Base-by-base conservation (phyloP, 2,888 invertebrate genomes). In the Eurytoma adleriae region DNA sequence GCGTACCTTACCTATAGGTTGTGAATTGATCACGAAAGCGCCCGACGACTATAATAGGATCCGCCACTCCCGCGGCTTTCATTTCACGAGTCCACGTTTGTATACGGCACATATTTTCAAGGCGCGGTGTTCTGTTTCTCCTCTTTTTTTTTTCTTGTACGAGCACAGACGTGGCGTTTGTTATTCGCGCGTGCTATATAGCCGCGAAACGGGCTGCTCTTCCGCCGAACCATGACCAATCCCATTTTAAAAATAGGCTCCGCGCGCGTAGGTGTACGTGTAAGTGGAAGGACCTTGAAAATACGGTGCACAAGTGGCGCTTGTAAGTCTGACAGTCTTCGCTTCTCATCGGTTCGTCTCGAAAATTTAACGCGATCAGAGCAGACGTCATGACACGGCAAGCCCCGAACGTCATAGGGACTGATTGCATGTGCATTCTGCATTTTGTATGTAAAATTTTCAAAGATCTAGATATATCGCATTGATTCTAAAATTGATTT, bases 211-310 rank as follows among this genome's bases (percentile, higher is more conserved):
- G 40, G 30, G n/a, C 20, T 20, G 7, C 57, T 64, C 75, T 76
- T 76, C 62, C 73, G 64, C 18, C 71, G 78, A 78, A 80, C 80
- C 78, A 80, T 82, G 78, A 82, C 82, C 82, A 78, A 78, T 77
- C 82, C 74, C 74, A 80, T 67, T 78, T 80, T 82, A 80, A 82
- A 82, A 82, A 80, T 82, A 80, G 82, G 56, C 64, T 64, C 67
- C 20, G 5, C 27, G 10, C 27, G 56, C 57, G 20, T 13, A 12
- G 14, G 50, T 13, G 18, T 59, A 40, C 30, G n/a, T 62, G 62
- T 27, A 67, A 20, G 66, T 20, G 54, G 72, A 61, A 62, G 56
- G 76, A 73, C 80, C 70, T 81, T 77, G 75, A 79, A 64, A 73
- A 69, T 69, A 10, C 40, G 30, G 59, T 16, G 64, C 30, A 12